Conservation (phyloP, 1,140 invertebrate species). For the Drosophila pseudoobscura region DNA sequence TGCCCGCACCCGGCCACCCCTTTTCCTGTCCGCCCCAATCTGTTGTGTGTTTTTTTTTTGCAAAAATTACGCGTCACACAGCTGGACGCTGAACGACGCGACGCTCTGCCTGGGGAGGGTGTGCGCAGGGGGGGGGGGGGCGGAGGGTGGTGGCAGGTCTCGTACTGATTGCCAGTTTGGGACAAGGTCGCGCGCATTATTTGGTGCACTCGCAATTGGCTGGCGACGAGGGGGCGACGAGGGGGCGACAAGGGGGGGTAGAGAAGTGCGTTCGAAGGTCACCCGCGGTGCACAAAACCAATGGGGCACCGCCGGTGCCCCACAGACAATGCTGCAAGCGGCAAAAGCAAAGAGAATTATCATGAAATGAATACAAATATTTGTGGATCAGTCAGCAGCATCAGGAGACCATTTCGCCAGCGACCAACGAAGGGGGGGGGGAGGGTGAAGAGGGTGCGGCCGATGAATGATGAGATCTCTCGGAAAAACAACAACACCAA, state of each 20-base stretch:
- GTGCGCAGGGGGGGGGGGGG: background rate
- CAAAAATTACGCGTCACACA: constrained; percentile 72
- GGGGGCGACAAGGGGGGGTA: background rate
- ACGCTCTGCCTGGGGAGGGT: too few relatives aligned
- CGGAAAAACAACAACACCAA: background rate
- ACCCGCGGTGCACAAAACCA: constrained; percentile 51
- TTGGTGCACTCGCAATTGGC: constrained; percentile 73
- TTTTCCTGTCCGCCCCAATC: background rate
- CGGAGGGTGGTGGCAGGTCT: background rate
- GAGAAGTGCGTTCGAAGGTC: constrained; percentile 64
- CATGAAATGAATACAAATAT: constrained; percentile 79
- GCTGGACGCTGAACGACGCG: constrained; percentile 53
- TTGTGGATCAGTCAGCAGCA: constrained; percentile 62
- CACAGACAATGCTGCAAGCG: constrained; percentile 51
- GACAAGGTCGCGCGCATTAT: constrained; percentile 76
- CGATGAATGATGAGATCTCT: constrained; percentile 47
- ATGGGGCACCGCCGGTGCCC: constrained; percentile 5
- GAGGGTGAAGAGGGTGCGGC: constrained; percentile 1
- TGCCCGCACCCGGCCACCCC: too few relatives aligned
- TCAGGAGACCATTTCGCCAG: too few relatives aligned
- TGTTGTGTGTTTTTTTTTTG: constrained; percentile 29
- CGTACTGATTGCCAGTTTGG: constrained; percentile 73
- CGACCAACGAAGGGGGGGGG: background rate
- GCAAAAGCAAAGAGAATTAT: constrained; percentile 35
- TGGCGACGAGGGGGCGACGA: background rate